Base-by-base conservation (phyloP, 2,888 invertebrate genomes). In the Ectobius pallidus region DNA sequence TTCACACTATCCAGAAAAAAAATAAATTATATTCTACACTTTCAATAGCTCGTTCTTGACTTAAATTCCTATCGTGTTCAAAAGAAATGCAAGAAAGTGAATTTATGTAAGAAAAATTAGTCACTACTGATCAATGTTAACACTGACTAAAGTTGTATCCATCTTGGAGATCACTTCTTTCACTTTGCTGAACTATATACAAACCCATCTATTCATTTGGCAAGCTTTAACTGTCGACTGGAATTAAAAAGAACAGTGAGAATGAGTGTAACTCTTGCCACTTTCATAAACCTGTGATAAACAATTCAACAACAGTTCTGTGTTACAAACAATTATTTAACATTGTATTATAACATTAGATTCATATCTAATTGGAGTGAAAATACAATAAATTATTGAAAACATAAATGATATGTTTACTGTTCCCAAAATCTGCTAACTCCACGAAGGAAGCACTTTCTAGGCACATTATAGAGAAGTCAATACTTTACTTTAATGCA, bases 261-360 rank as follows among this genome's bases (percentile, higher is more conserved):
- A 30, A 16, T 25, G 11, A 25, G 25, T 55, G 55, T n/a, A 1
- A 14, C 30, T 46, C 65, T 27, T 25, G 25, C 65, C 18, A n/a
- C 46, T 65, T 65, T 39, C 65, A 65, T 65, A 65, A 65, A 65
- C 65, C 65, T 65, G 65, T 65, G 65, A 65, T 65, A 65, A 65
- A 27, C 16, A 25, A 25, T n/a, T n/a, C n/a, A n/a, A n/a, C n/a
- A n/a, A n/a, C n/a, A 25, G 52, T 52, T 9, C 3, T 39, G 39
- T 39, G 6, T 39, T 52, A 52, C 11, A 52, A 52, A 52, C 25
- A 18, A 52, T 52, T 52, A 52, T 52, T 22, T 25, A 52, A 1
- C 25, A 20, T 39, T n/a, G n/a, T 52, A 52, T 25, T 25, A 25
- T 25, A 52, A 25, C 25, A 14, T 1, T 25, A 25, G 22, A 52